These are phyloP conservation scores for Solen grandis DNA, from an alignment of 1,140 invertebrate genomes.

Conservation along the genomic window DNA sequence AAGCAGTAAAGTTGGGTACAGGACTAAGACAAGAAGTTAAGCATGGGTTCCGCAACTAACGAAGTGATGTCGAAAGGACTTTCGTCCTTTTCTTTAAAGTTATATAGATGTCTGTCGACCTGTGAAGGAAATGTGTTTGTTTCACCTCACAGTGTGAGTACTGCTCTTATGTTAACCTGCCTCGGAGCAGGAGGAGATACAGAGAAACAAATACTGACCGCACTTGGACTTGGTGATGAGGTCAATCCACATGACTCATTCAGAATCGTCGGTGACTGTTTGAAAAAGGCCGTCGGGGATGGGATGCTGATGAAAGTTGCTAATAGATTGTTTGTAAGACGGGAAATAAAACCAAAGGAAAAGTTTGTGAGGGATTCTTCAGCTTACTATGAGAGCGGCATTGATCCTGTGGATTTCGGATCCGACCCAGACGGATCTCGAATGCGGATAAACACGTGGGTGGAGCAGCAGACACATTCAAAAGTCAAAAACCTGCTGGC, in stretches of 20 bases:
- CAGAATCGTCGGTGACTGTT: neutral
- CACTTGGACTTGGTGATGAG: constrained; percentile 36
- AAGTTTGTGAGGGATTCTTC: neutral
- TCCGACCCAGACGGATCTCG: constrained; percentile 55
- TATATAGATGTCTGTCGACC: too few relatives aligned
- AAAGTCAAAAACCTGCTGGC: constrained; percentile 86
- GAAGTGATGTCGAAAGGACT: too few relatives aligned
- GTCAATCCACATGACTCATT: constrained; percentile 44
- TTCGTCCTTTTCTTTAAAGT: too few relatives aligned
- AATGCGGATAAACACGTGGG: constrained; percentile 86
- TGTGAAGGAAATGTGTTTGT: constrained; percentile 83
- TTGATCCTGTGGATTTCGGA: constrained; percentile 41
- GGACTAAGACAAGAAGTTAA: too few relatives aligned
- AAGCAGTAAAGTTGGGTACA: too few relatives aligned
- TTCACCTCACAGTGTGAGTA: constrained; percentile 85
- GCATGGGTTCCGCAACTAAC: too few relatives aligned
- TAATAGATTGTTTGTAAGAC: constrained; percentile 86
- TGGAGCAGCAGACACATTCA: constrained; percentile 84
- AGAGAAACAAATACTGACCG: constrained; percentile 83
- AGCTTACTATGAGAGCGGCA: constrained; percentile 18
- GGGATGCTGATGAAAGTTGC: constrained; percentile 87
- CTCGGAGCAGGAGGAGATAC: constrained; percentile 86
- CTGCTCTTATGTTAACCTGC: constrained; percentile 85
- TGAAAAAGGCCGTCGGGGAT: constrained; percentile 13
- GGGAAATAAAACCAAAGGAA: constrained; percentile 3